Conservation (phyloP, 1,140 invertebrate species). For the Zaprionus kolodkinae region DNA sequence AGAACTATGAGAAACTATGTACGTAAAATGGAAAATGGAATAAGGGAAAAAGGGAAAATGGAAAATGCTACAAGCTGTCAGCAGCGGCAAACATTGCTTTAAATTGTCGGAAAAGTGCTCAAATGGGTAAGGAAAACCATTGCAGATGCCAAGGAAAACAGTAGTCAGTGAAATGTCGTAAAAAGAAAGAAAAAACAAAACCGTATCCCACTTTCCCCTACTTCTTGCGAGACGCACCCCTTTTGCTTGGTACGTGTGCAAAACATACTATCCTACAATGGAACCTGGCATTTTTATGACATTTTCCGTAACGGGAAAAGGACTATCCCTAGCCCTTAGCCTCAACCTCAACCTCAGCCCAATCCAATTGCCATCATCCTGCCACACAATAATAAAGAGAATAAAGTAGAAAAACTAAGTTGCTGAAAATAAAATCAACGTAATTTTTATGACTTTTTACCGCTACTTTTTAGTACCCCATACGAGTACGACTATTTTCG, state of each 20-base stretch:
- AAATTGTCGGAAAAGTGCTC: constrained; percentile 78
- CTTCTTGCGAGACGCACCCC: background rate
- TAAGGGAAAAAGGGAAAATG: constrained; percentile 60
- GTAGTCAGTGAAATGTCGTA: constrained; percentile 79
- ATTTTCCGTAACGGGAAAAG: constrained; percentile 62
- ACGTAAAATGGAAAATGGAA: constrained; percentile 47
- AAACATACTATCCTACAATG: constrained; percentile 53
- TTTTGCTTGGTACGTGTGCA: constrained; percentile 55
- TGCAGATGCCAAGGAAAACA: constrained; percentile 36
- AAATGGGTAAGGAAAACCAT: constrained; percentile 8
- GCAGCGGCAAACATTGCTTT: constrained; percentile 70
- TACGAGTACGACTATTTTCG: no score
- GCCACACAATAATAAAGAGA: constrained; percentile 35
- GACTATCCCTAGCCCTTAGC: constrained; percentile 18
- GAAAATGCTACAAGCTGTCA: constrained; percentile 64
- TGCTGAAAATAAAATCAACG: constrained; percentile 76
- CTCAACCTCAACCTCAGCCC: background rate
- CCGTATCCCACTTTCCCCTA: constrained; percentile 22
- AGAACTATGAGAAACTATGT: constrained; percentile 22
- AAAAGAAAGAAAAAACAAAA: constrained; percentile 34
- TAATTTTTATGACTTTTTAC: constrained; percentile 76
- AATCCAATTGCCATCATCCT: constrained; percentile 43
- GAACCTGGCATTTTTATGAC: constrained; percentile 70
- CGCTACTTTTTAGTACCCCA: constrained; percentile 48
- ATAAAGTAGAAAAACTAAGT: constrained; percentile 59